Evolutionary conservation across 2,113 vertebrate species (phyloP).

Genomic region (Globicephala melas): DNA sequence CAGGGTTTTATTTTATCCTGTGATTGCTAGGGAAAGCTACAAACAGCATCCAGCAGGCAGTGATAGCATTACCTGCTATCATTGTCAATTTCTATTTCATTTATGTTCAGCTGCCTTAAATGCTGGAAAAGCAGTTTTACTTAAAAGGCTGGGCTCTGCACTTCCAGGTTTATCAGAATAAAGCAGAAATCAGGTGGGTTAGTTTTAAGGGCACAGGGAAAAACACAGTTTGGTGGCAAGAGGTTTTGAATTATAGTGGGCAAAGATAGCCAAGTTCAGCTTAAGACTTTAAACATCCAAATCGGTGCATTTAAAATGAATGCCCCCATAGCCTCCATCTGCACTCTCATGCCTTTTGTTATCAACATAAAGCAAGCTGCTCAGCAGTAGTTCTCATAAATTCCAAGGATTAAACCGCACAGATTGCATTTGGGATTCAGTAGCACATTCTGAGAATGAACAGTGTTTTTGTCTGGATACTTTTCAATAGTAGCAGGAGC

Average conservation of each 20-base stretch:
- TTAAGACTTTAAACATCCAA: slow-evolving; percentile 64
- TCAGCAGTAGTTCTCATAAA: background rate
- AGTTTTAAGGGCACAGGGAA: slow-evolving; percentile 11
- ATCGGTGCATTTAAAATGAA: slow-evolving; percentile 66
- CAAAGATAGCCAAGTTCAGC: slow-evolving; percentile 48
- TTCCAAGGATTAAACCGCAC: background rate
- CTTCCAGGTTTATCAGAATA: background rate
- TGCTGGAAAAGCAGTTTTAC: background rate
- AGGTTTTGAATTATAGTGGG: slow-evolving; percentile 56
- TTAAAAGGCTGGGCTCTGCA: slow-evolving; percentile 45
- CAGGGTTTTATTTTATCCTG: slow-evolving; percentile 56
- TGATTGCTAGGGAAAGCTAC: slow-evolving; percentile 16
- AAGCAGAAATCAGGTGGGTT: slow-evolving; percentile 16
- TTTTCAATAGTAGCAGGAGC: background rate
- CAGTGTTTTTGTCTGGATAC: background rate
- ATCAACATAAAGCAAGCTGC: background rate
- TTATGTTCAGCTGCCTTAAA: slow-evolving; percentile 13
- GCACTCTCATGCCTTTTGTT: background rate
- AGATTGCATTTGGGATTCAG: background rate
- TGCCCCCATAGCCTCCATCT: background rate
- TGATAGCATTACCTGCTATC: slow-evolving; percentile 60
- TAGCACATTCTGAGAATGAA: background rate
- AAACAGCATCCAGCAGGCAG: slow-evolving; percentile 12
- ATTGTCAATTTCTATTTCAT: slow-evolving; percentile 50
- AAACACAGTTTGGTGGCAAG: slow-evolving; percentile 19